Evolutionary conservation across 2,888 invertebrate genomes (phyloP).

Genomic region (Machimus rusticus): DNA sequence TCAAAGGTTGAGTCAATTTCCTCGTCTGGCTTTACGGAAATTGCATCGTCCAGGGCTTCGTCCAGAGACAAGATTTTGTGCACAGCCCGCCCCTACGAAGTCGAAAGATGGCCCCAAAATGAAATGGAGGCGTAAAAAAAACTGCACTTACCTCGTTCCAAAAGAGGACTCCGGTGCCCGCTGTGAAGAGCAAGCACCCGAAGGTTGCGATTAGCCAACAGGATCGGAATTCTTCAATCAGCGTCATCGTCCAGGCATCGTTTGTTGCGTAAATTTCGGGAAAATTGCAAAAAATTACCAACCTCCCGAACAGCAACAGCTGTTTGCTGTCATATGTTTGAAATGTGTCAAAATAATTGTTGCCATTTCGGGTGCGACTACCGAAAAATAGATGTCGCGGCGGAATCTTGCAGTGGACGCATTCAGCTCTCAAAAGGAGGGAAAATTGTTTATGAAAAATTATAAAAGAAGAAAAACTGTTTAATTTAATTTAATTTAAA

Average conservation of each 20-base stretch:
- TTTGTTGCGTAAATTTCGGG: neutral
- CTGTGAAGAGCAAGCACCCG: slow-evolving; percentile 71
- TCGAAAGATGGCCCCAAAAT: neutral
- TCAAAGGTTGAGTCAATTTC: slow-evolving; percentile 75
- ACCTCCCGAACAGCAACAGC: neutral
- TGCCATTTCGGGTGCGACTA: neutral
- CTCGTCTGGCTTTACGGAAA: slow-evolving; percentile 73
- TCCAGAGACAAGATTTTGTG: slow-evolving; percentile 80
- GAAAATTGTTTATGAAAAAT: neutral
- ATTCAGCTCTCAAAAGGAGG: neutral
- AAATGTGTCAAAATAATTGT: neutral
- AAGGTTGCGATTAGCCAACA: slow-evolving; percentile 76
- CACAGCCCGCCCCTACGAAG: slow-evolving; percentile 75
- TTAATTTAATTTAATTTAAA: no score
- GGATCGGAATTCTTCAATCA: slow-evolving; percentile 52
- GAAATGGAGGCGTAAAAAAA: slow-evolving; percentile 46
- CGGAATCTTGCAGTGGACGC: neutral
- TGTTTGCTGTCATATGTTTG: no score
- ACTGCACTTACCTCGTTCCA: slow-evolving; percentile 79
- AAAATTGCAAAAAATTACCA: neutral
- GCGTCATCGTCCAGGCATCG: slow-evolving; percentile 2
- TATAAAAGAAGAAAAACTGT: neutral
- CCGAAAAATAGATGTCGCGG: neutral
- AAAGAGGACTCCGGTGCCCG: slow-evolving; percentile 75
- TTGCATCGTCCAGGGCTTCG: slow-evolving; percentile 71